A percentile compares a stretch with the other conserved stretches of the same genome.
These are phyloP conservation scores for Thalassoma bifasciatum DNA, from an alignment of 2,113 vertebrate species.

Conservation along the genomic window DNA sequence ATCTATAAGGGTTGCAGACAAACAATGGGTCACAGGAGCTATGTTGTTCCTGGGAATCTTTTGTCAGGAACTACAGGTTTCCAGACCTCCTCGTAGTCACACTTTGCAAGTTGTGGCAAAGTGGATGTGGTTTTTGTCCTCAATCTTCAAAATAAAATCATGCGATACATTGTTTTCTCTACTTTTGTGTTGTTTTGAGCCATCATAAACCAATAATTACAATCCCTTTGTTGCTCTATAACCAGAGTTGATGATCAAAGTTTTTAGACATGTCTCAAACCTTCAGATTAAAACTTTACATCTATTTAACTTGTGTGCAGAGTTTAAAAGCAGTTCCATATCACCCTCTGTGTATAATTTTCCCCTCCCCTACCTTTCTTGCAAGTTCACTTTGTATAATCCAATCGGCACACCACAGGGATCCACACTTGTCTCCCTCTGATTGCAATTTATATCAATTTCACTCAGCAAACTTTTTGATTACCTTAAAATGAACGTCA, in stretches of 20 bases:
- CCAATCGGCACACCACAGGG: not conserved
- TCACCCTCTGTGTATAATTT: not conserved
- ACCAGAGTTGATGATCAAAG: not conserved
- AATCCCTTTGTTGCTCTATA: not conserved
- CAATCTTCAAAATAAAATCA: too few species aligned
- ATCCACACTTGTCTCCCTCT: not conserved
- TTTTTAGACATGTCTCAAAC: not conserved
- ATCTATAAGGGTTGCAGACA: too few species aligned
- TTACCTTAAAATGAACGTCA: not conserved
- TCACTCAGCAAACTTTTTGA: not conserved
- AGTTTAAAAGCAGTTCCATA: conserved; percentile 5
- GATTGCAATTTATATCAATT: not conserved
- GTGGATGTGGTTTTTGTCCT: not conserved
- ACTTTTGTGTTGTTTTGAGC: too few species aligned
- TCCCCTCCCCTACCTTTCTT: not conserved
- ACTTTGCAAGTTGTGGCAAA: not conserved
- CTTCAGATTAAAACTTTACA: not conserved
- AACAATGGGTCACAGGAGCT: too few species aligned
- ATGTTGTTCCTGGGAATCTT: too few species aligned
- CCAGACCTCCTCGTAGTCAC: not conserved
- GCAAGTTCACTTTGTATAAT: not conserved
- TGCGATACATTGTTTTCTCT: too few species aligned
- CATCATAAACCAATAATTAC: not conserved
- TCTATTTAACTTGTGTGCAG: not conserved
- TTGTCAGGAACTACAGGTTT: too few species aligned